Percentiles rank a stretch among this genome's conserved stretches.
Evolutionary conservation across 2,113 vertebrate species (phyloP).

Genomic region (Tragelaphus strepsiceros): DNA sequence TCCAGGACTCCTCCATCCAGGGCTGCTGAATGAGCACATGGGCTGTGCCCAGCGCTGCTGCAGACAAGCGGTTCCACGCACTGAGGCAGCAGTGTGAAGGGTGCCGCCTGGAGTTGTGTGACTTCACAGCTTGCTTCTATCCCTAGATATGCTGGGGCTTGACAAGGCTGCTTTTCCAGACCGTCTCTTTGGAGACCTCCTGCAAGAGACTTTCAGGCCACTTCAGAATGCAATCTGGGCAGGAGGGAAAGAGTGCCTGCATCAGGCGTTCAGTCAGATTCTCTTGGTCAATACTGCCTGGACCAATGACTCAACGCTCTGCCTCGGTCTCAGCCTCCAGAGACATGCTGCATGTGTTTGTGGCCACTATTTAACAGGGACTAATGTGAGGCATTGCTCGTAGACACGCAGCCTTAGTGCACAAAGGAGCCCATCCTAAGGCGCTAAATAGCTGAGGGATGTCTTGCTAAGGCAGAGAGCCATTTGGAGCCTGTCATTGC

Average conservation of each 20-base stretch:
- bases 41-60: background rate
- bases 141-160: background rate
- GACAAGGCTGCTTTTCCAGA: background rate
- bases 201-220: background rate
- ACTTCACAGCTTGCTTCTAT: background rate
- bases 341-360: background rate
- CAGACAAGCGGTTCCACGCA: fast-evolving
- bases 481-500: background rate
- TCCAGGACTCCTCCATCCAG: background rate
- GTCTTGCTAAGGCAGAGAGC: background rate
- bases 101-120: background rate
- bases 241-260: background rate
- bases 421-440: background rate
- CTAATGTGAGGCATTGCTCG: background rate
- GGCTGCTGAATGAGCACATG: background rate
- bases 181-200: background rate
- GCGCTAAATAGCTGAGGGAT: background rate
- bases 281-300: background rate
- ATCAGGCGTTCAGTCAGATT: too few relatives aligned
- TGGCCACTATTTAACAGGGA: background rate
- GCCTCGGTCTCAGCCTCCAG: background rate
- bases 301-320: background rate
- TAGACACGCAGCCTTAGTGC: background rate
- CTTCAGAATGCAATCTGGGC: background rate
- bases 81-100: background rate